These are phyloP conservation scores for Patella caerulea DNA, from an alignment of 2,888 invertebrate species.

Conservation along the genomic window DNA sequence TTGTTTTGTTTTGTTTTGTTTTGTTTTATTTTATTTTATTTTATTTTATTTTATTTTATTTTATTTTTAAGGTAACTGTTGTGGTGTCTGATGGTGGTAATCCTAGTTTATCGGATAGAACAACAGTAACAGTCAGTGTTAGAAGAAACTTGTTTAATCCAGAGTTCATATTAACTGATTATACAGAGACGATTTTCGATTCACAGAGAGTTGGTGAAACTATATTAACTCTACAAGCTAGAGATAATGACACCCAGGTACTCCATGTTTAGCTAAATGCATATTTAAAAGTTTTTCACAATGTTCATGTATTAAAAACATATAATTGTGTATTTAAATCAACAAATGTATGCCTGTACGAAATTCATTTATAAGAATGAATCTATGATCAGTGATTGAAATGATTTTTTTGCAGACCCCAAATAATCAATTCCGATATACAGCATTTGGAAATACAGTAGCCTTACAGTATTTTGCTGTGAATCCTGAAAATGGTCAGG, in stretches of 20 bases:
- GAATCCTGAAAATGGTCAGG: constrained; percentile 46
- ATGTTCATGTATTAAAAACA: neutral
- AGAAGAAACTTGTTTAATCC: constrained; percentile 61
- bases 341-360: neutral
- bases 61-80: constrained; percentile 43
- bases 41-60: neutral
- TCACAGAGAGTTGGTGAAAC: constrained; percentile 44
- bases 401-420: constrained; percentile 44
- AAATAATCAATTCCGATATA: constrained; percentile 54
- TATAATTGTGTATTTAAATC: neutral
- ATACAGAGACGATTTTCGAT: constrained; percentile 40
- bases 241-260: constrained; percentile 51
- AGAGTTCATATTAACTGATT: constrained; percentile 36
- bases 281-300: neutral
- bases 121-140: constrained; percentile 58
- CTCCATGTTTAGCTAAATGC: constrained; percentile 15
- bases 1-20: neutral
- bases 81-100: constrained; percentile 61
- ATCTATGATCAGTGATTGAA: neutral
- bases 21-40: neutral
- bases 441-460: constrained; percentile 43
- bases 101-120: constrained; percentile 50
- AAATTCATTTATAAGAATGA: neutral
- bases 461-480: constrained; percentile 44
- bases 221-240: constrained; percentile 38